Evolutionary conservation across 2,797 vertebrate genomes (phyloP).

Genomic region (Eulemur rubriventer): DNA sequence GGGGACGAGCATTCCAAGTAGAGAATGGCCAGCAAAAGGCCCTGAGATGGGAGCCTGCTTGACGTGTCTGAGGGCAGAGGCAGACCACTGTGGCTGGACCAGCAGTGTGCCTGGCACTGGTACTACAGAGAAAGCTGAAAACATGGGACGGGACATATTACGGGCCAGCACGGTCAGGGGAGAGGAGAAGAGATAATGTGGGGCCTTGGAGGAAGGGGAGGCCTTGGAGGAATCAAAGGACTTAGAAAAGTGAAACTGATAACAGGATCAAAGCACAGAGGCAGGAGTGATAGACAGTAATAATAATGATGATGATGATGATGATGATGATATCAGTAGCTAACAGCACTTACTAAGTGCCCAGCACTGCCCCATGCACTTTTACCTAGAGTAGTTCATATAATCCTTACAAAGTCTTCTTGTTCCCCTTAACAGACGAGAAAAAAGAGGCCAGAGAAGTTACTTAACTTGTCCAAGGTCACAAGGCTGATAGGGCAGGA

Average conservation of each 20-base stretch:
- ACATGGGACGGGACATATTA: not conserved
- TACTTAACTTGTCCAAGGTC: not conserved
- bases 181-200: not conserved
- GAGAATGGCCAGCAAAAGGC: not conserved
- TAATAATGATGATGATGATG: not conserved
- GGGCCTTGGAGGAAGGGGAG: not conserved
- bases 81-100: not conserved
- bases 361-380: not conserved
- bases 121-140: not conserved
- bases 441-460: not conserved
- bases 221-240: not conserved
- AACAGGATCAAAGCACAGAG: not conserved
- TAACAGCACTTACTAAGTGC: not conserved
- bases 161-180: not conserved
- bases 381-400: not conserved
- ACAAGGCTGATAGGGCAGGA: not conserved
- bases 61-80: not conserved
- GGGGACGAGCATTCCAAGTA: not conserved
- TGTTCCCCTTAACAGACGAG: not conserved
- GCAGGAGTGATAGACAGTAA: not conserved
- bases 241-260: not conserved
- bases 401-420: not conserved
- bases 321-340: not conserved
- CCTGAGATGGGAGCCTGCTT: not conserved
- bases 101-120: not conserved